These are phyloP conservation scores for Acrocera orbiculus DNA, from an alignment of 2,888 invertebrate species.

Conservation along the genomic window DNA sequence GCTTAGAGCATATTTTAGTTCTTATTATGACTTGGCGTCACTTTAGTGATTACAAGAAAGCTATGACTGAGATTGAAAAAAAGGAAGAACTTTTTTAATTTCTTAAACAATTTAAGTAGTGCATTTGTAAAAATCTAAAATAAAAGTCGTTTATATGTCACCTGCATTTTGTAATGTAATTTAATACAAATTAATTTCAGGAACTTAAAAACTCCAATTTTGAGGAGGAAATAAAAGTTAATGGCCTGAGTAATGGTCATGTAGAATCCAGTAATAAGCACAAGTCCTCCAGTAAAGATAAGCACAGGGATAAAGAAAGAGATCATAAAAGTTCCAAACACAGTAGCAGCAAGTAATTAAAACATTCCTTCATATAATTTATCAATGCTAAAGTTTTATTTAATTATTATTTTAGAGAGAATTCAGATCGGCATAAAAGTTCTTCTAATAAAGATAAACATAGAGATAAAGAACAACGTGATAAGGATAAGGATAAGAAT, in stretches of 20 bases:
- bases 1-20: no score
- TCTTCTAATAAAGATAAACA: constrained; percentile 35
- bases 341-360: constrained; percentile 15
- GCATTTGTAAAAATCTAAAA: no score
- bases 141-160: no score
- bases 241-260: constrained; percentile 68
- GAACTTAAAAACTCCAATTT: constrained; percentile 29
- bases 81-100: no score
- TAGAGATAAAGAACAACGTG: constrained; percentile 25
- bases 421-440: constrained; percentile 33
- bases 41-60: no score
- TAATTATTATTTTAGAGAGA: constrained; percentile 17
- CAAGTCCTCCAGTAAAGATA: constrained; percentile 41
- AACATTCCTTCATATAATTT: background rate
- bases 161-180: background rate
- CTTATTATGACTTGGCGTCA: no score
- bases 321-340: constrained; percentile 36
- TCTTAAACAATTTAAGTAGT: no score
- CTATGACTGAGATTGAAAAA: no score
- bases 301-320: constrained; percentile 35
- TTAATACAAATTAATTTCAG: background rate
- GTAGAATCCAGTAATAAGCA: constrained; percentile 33
- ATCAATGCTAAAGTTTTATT: background rate
- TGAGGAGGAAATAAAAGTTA: constrained; percentile 40
- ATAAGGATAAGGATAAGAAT: constrained; percentile 32